A percentile compares a stretch with the other conserved stretches of the same genome.
phyloP scores from a whole-genome alignment of 2,888 invertebrate genomes.

The Drosophila lutescens region DNA sequence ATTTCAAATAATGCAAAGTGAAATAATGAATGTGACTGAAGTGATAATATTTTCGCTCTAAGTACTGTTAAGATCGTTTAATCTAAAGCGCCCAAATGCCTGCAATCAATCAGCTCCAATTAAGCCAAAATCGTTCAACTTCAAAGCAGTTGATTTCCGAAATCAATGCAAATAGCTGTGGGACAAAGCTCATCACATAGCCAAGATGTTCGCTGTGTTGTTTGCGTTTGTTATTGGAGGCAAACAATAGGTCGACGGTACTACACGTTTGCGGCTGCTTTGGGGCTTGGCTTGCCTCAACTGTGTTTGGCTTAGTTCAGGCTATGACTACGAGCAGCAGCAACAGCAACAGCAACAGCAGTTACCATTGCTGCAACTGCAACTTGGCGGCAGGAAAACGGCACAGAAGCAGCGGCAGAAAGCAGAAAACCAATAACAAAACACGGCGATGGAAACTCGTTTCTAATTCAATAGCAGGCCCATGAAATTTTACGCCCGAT shows the following conservation, averaged over 20 bases:
- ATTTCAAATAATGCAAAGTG: too few species aligned
- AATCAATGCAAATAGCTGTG: conserved; percentile 6
- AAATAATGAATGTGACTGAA: too few species aligned
- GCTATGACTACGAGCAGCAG: conserved; percentile 11
- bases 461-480: conserved; percentile 82
- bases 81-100: neutral
- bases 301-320: conserved; percentile 37
- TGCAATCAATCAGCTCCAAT: neutral
- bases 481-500: conserved; percentile 82
- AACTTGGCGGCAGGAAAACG: conserved; percentile 26
- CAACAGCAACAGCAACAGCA: conserved; percentile 8
- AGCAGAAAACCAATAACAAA: conserved; percentile 36
- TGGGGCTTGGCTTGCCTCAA: conserved; percentile 25
- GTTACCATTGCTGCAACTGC: conserved; percentile 69
- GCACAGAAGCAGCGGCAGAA: conserved; percentile 30
- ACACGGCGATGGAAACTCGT: conserved; percentile 65
- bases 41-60: too few species aligned
- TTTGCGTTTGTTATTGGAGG: conserved; percentile 39
- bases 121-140: neutral
- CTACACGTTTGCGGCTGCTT: conserved; percentile 44
- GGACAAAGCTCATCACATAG: conserved; percentile 2
- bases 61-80: neutral
- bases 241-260: conserved; percentile 58
- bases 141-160: neutral
- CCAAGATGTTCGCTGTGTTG: conserved; percentile 1